Evolutionary conservation across 37 sponge, comb jelly and placozoan species (phyloP).

Genomic region (Oscarella lobularis): DNA sequence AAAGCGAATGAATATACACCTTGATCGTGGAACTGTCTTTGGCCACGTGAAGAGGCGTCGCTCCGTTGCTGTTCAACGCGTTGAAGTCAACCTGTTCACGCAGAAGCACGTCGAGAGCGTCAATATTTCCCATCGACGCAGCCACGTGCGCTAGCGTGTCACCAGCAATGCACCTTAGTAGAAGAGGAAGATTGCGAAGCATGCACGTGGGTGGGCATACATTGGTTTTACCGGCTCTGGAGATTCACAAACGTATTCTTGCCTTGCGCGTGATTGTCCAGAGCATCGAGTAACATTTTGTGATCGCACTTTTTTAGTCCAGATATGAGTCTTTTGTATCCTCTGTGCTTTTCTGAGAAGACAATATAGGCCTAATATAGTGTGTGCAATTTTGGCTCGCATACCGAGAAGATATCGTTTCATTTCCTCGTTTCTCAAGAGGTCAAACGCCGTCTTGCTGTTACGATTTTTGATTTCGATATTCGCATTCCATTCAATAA

Average conservation of each 20-base stretch:
- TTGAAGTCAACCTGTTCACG: not conserved
- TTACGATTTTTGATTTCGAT: slow-evolving; percentile 52
- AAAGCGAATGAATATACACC: not conserved
- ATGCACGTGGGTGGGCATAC: not conserved
- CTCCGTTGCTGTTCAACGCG: not conserved
- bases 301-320: not conserved
- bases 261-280: not conserved
- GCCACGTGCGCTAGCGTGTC: not conserved
- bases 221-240: not conserved
- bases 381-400: not conserved
- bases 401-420: slow-evolving; percentile 28
- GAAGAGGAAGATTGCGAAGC: not conserved
- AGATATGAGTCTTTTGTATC: not conserved
- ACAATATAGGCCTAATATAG: not conserved
- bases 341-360: not conserved
- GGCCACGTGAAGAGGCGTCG: not conserved
- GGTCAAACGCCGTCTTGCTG: slow-evolving; percentile 56
- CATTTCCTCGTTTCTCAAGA: slow-evolving; percentile 47
- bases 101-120: not conserved
- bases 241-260: not conserved
- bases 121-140: not conserved
- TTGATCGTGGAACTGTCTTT: not conserved
- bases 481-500: slow-evolving; percentile 78
- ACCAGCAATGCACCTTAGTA: not conserved
- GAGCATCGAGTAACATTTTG: not conserved